phyloP scores from a whole-genome alignment of 2,888 invertebrate genomes.

The Odontocolon sp. region DNA sequence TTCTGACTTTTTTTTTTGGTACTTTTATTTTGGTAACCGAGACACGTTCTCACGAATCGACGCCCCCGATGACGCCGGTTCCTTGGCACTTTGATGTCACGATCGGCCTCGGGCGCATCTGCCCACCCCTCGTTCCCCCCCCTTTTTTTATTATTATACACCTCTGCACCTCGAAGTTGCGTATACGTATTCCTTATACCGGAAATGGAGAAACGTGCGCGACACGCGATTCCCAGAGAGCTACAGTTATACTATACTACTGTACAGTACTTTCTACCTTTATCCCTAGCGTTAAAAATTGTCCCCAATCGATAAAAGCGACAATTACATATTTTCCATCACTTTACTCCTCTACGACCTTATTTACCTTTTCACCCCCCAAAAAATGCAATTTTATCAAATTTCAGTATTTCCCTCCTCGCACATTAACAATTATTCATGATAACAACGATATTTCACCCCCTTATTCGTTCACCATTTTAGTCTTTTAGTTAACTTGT shows the following conservation, averaged over 20 bases:
- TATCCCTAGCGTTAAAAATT: slow-evolving; percentile 8
- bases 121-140: neutral
- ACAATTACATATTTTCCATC: neutral
- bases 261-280: slow-evolving; percentile 27
- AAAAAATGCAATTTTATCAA: too few species aligned
- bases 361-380: too few species aligned
- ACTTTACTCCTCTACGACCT: too few species aligned
- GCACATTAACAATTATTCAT: too few species aligned
- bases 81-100: slow-evolving; percentile 20
- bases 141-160: neutral
- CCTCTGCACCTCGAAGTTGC: neutral
- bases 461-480: too few species aligned
- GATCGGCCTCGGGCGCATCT: neutral
- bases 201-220: slow-evolving; percentile 49
- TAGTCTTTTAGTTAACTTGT: too few species aligned
- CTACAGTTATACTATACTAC: slow-evolving; percentile 1
- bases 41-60: slow-evolving; percentile 6
- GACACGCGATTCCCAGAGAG: slow-evolving; percentile 33
- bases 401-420: too few species aligned
- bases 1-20: neutral
- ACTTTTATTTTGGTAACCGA: neutral
- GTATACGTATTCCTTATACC: slow-evolving; percentile 23
- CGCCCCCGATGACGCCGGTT: neutral
- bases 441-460: too few species aligned
- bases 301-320: too few species aligned